phyloP scores from a whole-genome alignment of 2,113 vertebrate species.

The Pachypanchax playfairii region DNA sequence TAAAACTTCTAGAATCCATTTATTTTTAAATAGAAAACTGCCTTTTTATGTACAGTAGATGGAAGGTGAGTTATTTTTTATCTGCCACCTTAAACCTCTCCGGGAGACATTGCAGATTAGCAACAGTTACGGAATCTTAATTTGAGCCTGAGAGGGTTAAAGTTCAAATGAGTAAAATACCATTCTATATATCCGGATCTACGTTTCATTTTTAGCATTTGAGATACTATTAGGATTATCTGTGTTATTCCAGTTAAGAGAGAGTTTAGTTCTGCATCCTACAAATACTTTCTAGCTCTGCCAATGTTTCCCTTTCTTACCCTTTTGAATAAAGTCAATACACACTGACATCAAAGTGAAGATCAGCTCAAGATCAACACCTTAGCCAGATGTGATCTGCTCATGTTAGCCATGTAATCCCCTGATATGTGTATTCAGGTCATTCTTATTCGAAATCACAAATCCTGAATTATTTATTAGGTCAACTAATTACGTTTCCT shows the following conservation, averaged over 20 bases:
- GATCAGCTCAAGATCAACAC: constrained; percentile 62
- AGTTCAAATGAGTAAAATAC: constrained; percentile 1
- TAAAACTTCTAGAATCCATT: constrained; percentile 33
- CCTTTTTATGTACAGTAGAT: neutral
- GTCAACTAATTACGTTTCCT: neutral
- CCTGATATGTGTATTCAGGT: constrained; percentile 52
- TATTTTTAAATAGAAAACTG: constrained; percentile 52
- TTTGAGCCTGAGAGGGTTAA: too few species aligned
- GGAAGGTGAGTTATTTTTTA: constrained; percentile 4
- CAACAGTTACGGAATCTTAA: too few species aligned
- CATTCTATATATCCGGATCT: too few species aligned
- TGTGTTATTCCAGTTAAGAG: too few species aligned
- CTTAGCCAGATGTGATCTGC: constrained; percentile 55
- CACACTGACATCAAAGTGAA: constrained; percentile 68
- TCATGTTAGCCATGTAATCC: constrained; percentile 71
- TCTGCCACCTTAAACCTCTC: neutral
- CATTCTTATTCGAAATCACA: constrained; percentile 51
- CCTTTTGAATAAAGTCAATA: constrained; percentile 59
- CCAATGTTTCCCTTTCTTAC: constrained; percentile 47
- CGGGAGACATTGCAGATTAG: too few species aligned
- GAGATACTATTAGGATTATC: too few species aligned
- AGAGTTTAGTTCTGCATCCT: constrained; percentile 26
- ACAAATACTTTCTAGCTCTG: constrained; percentile 45
- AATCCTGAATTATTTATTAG: constrained; percentile 8
- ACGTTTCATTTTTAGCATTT: too few species aligned